A percentile compares a stretch with the other conserved stretches of the same genome.
These are phyloP conservation scores for Sitophilus oryzae DNA, from an alignment of 1,140 invertebrate species.

Conservation along the genomic window DNA sequence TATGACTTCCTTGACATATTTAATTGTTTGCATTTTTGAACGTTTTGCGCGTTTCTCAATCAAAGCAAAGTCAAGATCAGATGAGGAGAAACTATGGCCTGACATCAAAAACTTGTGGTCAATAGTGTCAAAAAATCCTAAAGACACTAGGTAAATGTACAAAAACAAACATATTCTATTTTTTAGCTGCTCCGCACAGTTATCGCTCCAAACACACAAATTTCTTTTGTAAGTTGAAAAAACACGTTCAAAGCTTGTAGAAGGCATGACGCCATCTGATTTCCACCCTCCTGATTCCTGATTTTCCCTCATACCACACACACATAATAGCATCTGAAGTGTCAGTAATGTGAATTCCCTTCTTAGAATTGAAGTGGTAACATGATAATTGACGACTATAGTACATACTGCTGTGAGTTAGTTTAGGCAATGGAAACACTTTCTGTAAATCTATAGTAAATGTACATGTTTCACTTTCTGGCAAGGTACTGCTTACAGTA, in stretches of 20 bases:
- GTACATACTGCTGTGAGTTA: slow-evolving; percentile 8
- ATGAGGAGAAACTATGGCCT: slow-evolving; percentile 2
- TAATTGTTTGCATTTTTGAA: slow-evolving; percentile 1
- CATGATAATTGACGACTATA: slow-evolving; percentile 8
- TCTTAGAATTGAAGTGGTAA: neutral
- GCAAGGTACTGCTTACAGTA: neutral
- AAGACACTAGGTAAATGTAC: slow-evolving; percentile 1
- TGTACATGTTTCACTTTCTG: slow-evolving; percentile 7
- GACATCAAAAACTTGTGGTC: slow-evolving; percentile 6
- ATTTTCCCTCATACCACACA: slow-evolving; percentile 6
- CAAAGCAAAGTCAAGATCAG: neutral
- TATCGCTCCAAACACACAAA: no score
- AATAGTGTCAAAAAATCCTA: neutral
- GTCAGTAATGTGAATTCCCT: neutral
- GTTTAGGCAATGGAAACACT: neutral
- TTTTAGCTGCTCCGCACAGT: slow-evolving; percentile 5
- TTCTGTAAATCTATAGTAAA: neutral
- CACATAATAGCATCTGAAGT: slow-evolving; percentile 8
- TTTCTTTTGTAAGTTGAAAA: slow-evolving; percentile 5
- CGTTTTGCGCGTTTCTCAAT: neutral
- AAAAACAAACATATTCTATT: slow-evolving; percentile 2
- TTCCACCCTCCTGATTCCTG: neutral
- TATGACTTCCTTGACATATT: neutral
- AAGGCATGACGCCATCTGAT: slow-evolving; percentile 10
- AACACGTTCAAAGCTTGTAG: slow-evolving; percentile 7